phyloP scores from a whole-genome alignment of 2,888 invertebrate species.

The Fragum sueziense region DNA sequence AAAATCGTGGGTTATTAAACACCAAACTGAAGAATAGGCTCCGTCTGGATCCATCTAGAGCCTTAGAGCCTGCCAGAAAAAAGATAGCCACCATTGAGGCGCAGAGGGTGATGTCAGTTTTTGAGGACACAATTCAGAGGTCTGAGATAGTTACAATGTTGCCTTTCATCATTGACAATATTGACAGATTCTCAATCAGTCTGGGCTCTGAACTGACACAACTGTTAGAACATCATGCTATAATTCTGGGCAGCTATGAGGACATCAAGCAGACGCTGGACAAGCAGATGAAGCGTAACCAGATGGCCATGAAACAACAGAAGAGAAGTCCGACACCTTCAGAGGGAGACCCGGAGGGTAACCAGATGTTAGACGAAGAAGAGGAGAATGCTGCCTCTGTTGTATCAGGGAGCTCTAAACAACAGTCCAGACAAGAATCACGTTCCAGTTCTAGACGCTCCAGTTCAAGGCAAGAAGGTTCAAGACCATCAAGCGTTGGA shows the following conservation, averaged over 20 bases:
- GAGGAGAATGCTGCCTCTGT: slow-evolving; percentile 25
- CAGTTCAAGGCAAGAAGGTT: slow-evolving; percentile 17
- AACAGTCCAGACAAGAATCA: slow-evolving; percentile 13
- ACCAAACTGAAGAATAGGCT: slow-evolving; percentile 62
- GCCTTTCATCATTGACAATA: slow-evolving; percentile 77
- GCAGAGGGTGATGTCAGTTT: slow-evolving; percentile 81
- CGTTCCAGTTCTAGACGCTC: slow-evolving; percentile 8
- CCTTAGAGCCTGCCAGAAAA: slow-evolving; percentile 81
- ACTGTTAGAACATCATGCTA: slow-evolving; percentile 75
- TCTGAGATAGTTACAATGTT: slow-evolving; percentile 77
- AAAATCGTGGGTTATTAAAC: slow-evolving; percentile 48
- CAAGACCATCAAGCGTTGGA: slow-evolving; percentile 49
- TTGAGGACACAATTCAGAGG: slow-evolving; percentile 79
- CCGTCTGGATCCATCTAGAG: slow-evolving; percentile 78
- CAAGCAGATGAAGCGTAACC: slow-evolving; percentile 62
- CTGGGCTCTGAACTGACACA: slow-evolving; percentile 77
- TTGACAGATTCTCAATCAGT: slow-evolving; percentile 76
- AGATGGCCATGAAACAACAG: slow-evolving; percentile 24
- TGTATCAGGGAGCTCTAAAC: slow-evolving; percentile 13
- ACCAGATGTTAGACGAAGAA: slow-evolving; percentile 51
- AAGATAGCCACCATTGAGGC: slow-evolving; percentile 81
- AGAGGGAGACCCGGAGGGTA: slow-evolving; percentile 42
- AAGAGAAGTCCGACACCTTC: slow-evolving; percentile 30
- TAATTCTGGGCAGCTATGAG: slow-evolving; percentile 74
- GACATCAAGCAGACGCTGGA: slow-evolving; percentile 73